Evolutionary conservation across 1,140 invertebrate species (phyloP), one percentile per base, ranked within the genome.

Genomic region (Holcopasites calliopsidis): DNA sequence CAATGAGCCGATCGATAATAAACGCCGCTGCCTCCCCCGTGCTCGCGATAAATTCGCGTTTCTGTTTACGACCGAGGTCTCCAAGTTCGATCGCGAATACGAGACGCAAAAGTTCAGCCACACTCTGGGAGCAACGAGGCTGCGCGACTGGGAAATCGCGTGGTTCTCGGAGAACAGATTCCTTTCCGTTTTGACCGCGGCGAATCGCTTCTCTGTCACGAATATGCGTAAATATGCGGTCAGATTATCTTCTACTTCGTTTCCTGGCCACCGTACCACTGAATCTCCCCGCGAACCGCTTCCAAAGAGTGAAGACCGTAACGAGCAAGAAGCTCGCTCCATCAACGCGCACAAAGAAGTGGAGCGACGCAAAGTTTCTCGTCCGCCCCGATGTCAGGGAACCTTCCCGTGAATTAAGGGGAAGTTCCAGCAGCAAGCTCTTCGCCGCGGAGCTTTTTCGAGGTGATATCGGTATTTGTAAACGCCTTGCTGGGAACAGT

Each of bases 101-200:
- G 21, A 26, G n/a, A 0, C 23, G 2, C 23, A 6, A 38, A 16
- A n/a, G 11, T 70, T 23, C 47, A 42, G n/a, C 38, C 54, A 52
- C 23, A n/a, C n/a, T n/a, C 64, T 47, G 55, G 31, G 31, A 78
- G 40, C 55, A 58, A 76, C 38, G 65, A 61, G 13, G 40, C 11
- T 40, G 28, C n/a, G n/a, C 6, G 38, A 58, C 23, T 55, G n/a
- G n/a, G n/a, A n/a, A n/a, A n/a, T n/a, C n/a, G n/a, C n/a, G n/a
- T n/a, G n/a, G n/a, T n/a, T n/a, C n/a, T n/a, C n/a, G n/a, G n/a
- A n/a, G n/a, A n/a, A n/a, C n/a, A n/a, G n/a, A n/a, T n/a, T n/a
- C n/a, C n/a, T n/a, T n/a, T n/a, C n/a, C n/a, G n/a, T n/a, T n/a
- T n/a, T n/a, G n/a, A n/a, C n/a, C n/a, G n/a, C n/a, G n/a, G n/a